Percentiles rank a stretch among this genome's conserved stretches.
phyloP scores from a whole-genome alignment of 2,113 vertebrate genomes.

The Caracal caracal region DNA sequence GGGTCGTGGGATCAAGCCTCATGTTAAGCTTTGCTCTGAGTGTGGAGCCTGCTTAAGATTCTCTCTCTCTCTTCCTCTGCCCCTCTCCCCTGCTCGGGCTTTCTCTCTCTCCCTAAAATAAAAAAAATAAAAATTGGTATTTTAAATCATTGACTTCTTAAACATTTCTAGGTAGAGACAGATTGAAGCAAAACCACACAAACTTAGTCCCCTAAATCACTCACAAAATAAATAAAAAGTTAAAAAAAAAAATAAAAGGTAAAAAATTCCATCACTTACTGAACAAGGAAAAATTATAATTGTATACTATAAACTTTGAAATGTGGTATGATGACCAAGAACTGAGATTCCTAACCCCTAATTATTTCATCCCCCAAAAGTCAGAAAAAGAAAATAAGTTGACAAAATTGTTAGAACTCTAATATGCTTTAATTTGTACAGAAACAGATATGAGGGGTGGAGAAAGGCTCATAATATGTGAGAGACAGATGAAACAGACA shows the following conservation, averaged over 20 bases:
- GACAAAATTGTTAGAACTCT: background rate
- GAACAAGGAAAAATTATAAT: background rate
- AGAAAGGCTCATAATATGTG: background rate
- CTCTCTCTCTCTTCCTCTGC: too few species aligned
- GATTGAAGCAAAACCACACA: background rate
- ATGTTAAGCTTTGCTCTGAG: too few species aligned
- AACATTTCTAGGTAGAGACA: constrained; percentile 28
- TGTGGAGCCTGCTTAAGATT: too few species aligned
- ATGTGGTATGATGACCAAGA: background rate
- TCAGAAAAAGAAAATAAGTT: background rate
- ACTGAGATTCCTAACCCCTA: background rate
- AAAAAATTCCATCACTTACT: background rate
- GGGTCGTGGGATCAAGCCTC: background rate
- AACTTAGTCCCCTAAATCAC: background rate
- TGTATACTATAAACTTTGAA: background rate
- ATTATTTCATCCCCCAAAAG: background rate
- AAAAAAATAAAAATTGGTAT: background rate
- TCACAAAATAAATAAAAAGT: background rate
- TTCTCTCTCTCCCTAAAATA: too few species aligned
- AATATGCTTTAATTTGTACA: background rate
- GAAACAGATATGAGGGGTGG: background rate
- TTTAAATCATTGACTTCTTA: background rate
- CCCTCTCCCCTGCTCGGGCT: too few species aligned
- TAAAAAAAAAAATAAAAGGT: background rate
- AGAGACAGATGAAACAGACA: background rate